Evolutionary conservation across 2,888 invertebrate genomes (phyloP).

Genomic region (Pomacea canaliculata): DNA sequence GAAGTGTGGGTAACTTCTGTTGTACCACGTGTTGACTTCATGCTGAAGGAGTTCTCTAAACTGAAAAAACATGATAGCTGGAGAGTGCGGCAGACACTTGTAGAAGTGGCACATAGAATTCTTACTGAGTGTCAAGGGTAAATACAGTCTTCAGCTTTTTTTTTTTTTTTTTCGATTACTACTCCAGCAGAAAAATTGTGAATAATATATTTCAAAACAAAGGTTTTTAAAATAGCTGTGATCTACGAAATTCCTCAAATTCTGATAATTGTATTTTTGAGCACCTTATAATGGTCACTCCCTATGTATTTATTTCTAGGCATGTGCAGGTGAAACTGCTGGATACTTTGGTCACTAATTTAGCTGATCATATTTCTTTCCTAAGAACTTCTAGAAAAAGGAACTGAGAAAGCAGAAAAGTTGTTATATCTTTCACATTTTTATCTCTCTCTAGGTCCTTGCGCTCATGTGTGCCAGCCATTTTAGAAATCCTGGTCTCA

Average conservation of each 20-base stretch:
- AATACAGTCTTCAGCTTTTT: background rate
- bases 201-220: background rate
- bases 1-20: conserved; percentile 54
- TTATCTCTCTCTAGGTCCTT: conserved; percentile 46
- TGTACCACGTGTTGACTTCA: conserved; percentile 46
- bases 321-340: background rate
- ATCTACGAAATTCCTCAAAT: too few relatives aligned
- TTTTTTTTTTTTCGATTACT: too few relatives aligned
- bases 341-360: too few relatives aligned
- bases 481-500: conserved; percentile 58
- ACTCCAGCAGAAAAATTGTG: too few relatives aligned
- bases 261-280: too few relatives aligned
- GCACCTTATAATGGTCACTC: too few relatives aligned
- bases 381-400: too few relatives aligned
- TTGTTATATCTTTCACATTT: too few relatives aligned
- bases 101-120: conserved; percentile 53
- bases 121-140: conserved; percentile 54
- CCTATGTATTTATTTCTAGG: too few relatives aligned
- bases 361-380: too few relatives aligned
- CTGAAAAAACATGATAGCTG: conserved; percentile 55
- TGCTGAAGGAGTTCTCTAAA: conserved; percentile 52
- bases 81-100: conserved; percentile 57
- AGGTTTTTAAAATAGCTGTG: background rate
- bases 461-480: conserved; percentile 44
- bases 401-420: too few relatives aligned